Evolutionary conservation across 92 coral and sea anemone species (phyloP).

Genomic region (Siderastrea radians): DNA sequence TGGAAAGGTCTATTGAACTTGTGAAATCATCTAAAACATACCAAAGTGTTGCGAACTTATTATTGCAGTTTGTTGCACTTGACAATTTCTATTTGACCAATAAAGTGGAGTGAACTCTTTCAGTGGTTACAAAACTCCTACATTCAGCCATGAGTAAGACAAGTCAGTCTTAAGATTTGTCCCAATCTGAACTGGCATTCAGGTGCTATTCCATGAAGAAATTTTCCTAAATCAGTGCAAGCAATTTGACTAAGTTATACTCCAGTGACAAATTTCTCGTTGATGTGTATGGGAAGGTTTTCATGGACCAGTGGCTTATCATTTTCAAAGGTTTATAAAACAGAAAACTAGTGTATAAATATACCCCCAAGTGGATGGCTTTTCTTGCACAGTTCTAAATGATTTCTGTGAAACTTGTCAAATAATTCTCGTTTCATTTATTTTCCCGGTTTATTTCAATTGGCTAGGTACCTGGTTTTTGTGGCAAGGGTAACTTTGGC

Average conservation of each 20-base stretch:
- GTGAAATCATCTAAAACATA: not conserved
- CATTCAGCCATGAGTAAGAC: conserved; percentile 6
- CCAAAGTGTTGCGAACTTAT: not conserved
- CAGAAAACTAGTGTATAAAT: not conserved
- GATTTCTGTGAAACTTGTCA: too few relatives aligned
- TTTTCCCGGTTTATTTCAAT: too few relatives aligned
- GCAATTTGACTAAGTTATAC: not conserved
- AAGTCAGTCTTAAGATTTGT: not conserved
- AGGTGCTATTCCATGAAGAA: not conserved
- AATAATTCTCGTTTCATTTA: too few relatives aligned
- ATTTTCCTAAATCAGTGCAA: conserved; percentile 1
- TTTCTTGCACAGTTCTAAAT: too few relatives aligned
- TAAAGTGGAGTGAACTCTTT: conserved; percentile 3
- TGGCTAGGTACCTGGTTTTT: conserved; percentile 35
- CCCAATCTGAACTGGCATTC: not conserved
- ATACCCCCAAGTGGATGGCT: not conserved
- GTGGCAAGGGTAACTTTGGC: conserved; percentile 41
- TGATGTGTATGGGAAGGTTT: not conserved
- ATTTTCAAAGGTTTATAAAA: not conserved
- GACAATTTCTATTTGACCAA: conserved; percentile 2
- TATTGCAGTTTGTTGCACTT: not conserved
- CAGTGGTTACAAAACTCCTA: not conserved
- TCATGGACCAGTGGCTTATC: not conserved
- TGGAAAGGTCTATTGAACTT: conserved; percentile 1
- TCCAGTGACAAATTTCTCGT: not conserved